These are phyloP conservation scores for Morus bassanus DNA, from an alignment of 2,797 vertebrate species.

Conservation along the genomic window DNA sequence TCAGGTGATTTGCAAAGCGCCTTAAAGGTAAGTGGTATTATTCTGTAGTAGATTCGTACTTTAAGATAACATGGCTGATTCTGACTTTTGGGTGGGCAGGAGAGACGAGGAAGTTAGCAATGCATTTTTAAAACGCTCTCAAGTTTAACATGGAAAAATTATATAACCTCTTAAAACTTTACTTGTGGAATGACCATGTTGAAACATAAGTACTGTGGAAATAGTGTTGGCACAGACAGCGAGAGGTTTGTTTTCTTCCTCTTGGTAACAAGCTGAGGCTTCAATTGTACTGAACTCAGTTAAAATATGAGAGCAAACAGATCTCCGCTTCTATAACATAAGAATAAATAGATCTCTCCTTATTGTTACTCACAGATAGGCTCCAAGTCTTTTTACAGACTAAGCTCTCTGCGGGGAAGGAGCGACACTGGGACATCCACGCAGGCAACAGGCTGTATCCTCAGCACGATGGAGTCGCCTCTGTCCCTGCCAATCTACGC, in stretches of 20 bases:
- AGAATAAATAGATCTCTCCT: neutral
- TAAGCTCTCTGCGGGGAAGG: neutral
- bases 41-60: neutral
- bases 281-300: neutral
- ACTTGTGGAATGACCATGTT: fast-evolving
- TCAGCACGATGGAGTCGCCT: fast-evolving
- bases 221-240: neutral
- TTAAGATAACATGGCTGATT: neutral
- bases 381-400: neutral
- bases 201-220: neutral
- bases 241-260: neutral
- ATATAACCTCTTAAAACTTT: neutral
- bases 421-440: neutral
- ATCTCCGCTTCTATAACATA: fast-evolving
- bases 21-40: neutral
- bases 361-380: neutral
- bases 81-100: neutral
- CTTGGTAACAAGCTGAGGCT: neutral
- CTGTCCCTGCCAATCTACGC: neutral
- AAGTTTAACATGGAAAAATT: neutral
- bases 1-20: neutral
- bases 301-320: neutral
- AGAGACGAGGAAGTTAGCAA: neutral
- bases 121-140: neutral
- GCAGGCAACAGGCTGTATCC: neutral